These are phyloP conservation scores for Onchidella celtica DNA, from an alignment of 2,888 invertebrate genomes.

Conservation along the genomic window DNA sequence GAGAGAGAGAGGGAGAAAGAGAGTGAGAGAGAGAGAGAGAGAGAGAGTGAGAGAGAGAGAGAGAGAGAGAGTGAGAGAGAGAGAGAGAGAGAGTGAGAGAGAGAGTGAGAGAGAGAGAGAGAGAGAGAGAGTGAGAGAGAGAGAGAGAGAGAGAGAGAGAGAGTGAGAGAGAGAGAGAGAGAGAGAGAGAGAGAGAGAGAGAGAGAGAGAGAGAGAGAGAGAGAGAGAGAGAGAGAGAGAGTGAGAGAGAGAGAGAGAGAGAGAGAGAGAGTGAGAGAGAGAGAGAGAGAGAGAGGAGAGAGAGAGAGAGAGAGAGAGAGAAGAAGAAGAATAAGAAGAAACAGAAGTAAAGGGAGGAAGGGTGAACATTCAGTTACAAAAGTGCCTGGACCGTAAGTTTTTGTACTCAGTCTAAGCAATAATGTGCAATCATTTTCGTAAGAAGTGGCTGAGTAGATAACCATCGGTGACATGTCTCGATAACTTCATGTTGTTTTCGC, in stretches of 20 bases:
- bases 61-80: background rate
- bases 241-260: too few relatives aligned
- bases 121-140: background rate
- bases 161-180: background rate
- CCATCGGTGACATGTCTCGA: too few relatives aligned
- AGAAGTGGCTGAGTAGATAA: too few relatives aligned
- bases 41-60: background rate
- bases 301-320: too few relatives aligned
- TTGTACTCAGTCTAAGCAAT: too few relatives aligned
- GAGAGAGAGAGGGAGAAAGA: background rate
- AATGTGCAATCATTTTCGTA: too few relatives aligned
- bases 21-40: background rate
- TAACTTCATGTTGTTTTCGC: too few relatives aligned
- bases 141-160: background rate
- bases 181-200: background rate
- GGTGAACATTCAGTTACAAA: background rate
- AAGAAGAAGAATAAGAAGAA: too few relatives aligned
- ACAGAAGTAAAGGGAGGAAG: conserved; percentile 10
- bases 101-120: background rate
- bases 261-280: too few relatives aligned
- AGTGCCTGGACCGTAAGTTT: too few relatives aligned
- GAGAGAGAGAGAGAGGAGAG: too few relatives aligned
- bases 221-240: too few relatives aligned
- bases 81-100: background rate
- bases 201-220: background rate